Percentiles rank a stretch among this genome's conserved stretches.
Evolutionary conservation across 2,797 vertebrate genomes (phyloP).

Genomic region (Anguilla pacifica): DNA sequence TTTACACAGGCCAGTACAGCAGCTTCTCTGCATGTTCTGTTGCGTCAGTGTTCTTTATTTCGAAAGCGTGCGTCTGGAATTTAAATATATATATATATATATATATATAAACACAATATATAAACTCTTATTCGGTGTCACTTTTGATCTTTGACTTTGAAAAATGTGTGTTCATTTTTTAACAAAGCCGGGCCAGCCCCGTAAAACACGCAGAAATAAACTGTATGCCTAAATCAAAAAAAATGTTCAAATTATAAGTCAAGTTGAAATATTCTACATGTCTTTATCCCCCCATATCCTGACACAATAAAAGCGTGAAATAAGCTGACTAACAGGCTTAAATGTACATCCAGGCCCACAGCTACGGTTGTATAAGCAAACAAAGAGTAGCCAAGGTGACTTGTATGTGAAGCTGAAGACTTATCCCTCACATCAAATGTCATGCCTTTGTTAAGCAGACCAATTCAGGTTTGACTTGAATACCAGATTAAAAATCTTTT

Average conservation of each 20-base stretch:
- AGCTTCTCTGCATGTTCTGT: constrained; percentile 55
- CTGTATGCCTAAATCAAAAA: too few relatives aligned
- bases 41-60: constrained; percentile 67
- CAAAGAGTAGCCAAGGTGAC: neutral
- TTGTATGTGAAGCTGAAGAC: neutral
- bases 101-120: constrained; percentile 57
- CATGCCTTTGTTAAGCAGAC: neutral
- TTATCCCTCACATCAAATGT: too few relatives aligned
- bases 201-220: too few relatives aligned
- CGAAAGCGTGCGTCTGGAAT: constrained; percentile 57
- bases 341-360: neutral
- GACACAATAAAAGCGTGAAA: too few relatives aligned
- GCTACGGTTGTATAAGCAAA: neutral
- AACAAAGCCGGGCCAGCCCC: neutral
- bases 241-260: too few relatives aligned
- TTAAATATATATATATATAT: constrained; percentile 48
- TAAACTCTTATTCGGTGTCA: constrained; percentile 50
- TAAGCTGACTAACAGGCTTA: neutral
- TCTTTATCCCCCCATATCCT: too few relatives aligned
- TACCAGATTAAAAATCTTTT: neutral
- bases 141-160: constrained; percentile 38
- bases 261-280: too few relatives aligned
- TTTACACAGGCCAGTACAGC: constrained; percentile 42
- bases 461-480: neutral
- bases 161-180: constrained; percentile 37